Evolutionary conservation across 2,888 invertebrate species (phyloP).

Genomic region (Dasypogon diadema): DNA sequence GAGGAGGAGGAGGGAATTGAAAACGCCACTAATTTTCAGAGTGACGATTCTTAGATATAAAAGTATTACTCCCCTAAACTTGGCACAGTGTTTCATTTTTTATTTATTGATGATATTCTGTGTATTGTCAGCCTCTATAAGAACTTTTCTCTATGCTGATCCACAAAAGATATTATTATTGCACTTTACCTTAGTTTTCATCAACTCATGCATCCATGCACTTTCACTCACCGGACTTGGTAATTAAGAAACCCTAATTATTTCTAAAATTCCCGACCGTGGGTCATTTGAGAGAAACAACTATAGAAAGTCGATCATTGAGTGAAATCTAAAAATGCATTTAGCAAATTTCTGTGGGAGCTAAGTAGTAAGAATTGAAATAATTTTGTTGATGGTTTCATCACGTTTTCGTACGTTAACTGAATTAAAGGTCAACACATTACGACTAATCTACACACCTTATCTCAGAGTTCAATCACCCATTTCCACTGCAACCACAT

Average conservation of each 20-base stretch:
- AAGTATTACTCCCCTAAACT: too few relatives aligned
- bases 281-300: background rate
- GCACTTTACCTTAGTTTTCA: too few relatives aligned
- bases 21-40: too few relatives aligned
- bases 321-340: background rate
- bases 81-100: too few relatives aligned
- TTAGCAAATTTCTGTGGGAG: background rate
- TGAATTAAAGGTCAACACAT: background rate
- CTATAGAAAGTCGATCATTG: background rate
- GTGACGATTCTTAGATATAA: too few relatives aligned
- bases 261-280: background rate
- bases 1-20: too few relatives aligned
- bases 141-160: too few relatives aligned
- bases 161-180: too few relatives aligned
- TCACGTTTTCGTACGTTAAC: background rate
- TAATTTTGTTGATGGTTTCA: background rate
- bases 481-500: background rate
- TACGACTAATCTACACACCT: background rate
- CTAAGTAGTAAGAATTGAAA: background rate
- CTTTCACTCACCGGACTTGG: slow-evolving; percentile 20
- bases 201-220: too few relatives aligned
- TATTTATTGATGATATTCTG: too few relatives aligned
- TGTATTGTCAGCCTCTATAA: too few relatives aligned
- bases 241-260: slow-evolving; percentile 20
- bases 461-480: slow-evolving; percentile 21